Evolutionary conservation across 2,113 vertebrate species (phyloP).

Genomic region (Notechis scutatus): DNA sequence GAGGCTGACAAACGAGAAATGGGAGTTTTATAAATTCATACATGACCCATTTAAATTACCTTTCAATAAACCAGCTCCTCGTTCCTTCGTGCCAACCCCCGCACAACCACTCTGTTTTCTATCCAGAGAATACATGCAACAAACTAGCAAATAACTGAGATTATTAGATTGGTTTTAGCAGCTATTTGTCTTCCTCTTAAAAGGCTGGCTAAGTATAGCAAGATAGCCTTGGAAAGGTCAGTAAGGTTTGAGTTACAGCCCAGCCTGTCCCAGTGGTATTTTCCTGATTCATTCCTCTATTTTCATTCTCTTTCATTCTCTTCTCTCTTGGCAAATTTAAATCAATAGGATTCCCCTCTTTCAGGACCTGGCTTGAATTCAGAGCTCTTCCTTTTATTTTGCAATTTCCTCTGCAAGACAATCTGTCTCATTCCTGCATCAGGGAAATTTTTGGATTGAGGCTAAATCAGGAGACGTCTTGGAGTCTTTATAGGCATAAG

Average conservation of each 20-base stretch:
- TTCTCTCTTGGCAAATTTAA: rapidly evolving
- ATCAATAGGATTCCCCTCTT: background rate
- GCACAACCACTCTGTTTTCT: background rate
- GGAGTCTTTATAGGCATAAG: background rate
- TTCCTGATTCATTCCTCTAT: rapidly evolving
- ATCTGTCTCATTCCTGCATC: background rate
- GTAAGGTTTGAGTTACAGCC: background rate
- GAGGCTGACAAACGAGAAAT: rapidly evolving
- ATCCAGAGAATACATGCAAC: background rate
- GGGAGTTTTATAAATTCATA: background rate
- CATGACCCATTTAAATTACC: background rate
- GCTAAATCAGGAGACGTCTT: background rate
- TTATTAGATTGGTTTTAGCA: constrained; percentile 21
- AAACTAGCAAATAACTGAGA: constrained; percentile 8
- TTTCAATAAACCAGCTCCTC: background rate
- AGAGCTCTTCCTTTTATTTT: background rate
- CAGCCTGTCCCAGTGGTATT: background rate
- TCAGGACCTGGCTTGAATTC: background rate
- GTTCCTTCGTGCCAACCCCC: background rate
- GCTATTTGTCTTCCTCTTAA: constrained; percentile 18
- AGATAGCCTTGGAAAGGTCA: background rate
- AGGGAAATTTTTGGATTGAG: background rate
- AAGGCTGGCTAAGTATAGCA: background rate
- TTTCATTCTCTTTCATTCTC: background rate
- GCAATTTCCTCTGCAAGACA: background rate